Evolutionary conservation across 64 coral and sea anemone species (phyloP), one percentile per base, ranked within the genome.

Genomic region (Acropora tenuis): DNA sequence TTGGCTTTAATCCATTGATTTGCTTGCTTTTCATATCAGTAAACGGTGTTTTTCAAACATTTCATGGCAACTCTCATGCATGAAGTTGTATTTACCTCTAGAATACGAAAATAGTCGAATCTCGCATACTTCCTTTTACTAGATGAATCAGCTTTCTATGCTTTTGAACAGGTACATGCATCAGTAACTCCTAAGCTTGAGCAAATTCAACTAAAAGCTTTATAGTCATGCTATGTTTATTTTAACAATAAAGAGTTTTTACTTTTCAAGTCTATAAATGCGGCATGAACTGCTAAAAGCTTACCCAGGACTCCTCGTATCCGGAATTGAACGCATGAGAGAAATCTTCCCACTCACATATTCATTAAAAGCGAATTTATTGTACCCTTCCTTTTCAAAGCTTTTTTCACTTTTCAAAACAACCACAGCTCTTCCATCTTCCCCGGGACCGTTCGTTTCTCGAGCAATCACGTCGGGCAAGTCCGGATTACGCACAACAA

Each of bases 291-390:
- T 7, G 3, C 52, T 7, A 55, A 10, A 4, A 55, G 52, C 87
- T 93, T 80, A 96, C 95, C 95, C 92, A 8, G 55, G 65, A 50
- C 85, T 89, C 76, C 95, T 86, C 6, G 95, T 96, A 80, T 96
- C 95, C 47, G 91, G 95, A 43, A 96, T 93, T 47, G 91, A 88
- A 12, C 95, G 79, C 69, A 90, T 73, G 40, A 96, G 84, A 6
- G 91, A 90, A 82, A 96, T 96, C 47, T 69, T 93, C 18, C 71
- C 57, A 48, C 95, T 96, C 4, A 82, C 95, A 45, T 89, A 78
- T 80, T 96, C 91, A 55, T 96, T 96, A 74, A 96, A 96, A 82
- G 95, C 91, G 47, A 93, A 92, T 73, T 93, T 79, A 18, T 74
- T 90, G 74, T 93, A 96, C 18, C 95, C 95, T n/a, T 90, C 88